These are phyloP conservation scores for Cheilosia soror DNA, from an alignment of 2,888 invertebrate species.

Conservation along the genomic window DNA sequence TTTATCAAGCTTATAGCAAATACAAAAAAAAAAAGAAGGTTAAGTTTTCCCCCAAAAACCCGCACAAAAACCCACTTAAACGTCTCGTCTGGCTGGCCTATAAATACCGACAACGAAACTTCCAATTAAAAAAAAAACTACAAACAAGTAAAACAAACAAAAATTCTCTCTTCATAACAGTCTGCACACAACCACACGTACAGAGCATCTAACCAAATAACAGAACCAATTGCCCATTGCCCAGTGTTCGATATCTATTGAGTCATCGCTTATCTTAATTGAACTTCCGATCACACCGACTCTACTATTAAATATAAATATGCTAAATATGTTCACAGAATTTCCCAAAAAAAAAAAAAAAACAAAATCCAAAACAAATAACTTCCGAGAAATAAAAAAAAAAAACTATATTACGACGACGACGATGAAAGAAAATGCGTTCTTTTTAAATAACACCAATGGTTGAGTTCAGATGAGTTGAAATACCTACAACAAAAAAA, in stretches of 20 bases:
- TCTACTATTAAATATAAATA: slow-evolving; percentile 54
- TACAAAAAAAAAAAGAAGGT: not conserved
- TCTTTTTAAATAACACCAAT: slow-evolving; percentile 53
- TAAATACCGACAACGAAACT: slow-evolving; percentile 40
- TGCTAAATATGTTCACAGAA: slow-evolving; percentile 32
- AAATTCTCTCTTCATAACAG: slow-evolving; percentile 6
- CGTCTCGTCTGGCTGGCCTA: not conserved
- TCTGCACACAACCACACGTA: not conserved
- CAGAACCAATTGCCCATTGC: not conserved
- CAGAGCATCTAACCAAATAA: not conserved
- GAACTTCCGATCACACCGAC: slow-evolving; percentile 58
- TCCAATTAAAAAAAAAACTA: slow-evolving; percentile 33
- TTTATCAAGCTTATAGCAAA: not conserved
- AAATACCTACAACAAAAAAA: slow-evolving; percentile 11
- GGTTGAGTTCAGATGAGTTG: slow-evolving; percentile 14
- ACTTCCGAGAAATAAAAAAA: slow-evolving; percentile 49
- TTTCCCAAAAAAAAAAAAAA: slow-evolving; percentile 27
- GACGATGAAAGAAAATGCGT: slow-evolving; percentile 45
- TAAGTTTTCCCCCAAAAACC: slow-evolving; percentile 1
- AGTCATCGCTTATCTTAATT: slow-evolving; percentile 55
- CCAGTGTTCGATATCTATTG: slow-evolving; percentile 31
- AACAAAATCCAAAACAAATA: slow-evolving; percentile 59
- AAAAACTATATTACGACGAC: slow-evolving; percentile 8
- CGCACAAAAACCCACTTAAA: slow-evolving; percentile 17
- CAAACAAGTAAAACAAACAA: slow-evolving; percentile 40